phyloP scores from a whole-genome alignment of 2,797 vertebrate species.

The Anisognathus igniventris region DNA sequence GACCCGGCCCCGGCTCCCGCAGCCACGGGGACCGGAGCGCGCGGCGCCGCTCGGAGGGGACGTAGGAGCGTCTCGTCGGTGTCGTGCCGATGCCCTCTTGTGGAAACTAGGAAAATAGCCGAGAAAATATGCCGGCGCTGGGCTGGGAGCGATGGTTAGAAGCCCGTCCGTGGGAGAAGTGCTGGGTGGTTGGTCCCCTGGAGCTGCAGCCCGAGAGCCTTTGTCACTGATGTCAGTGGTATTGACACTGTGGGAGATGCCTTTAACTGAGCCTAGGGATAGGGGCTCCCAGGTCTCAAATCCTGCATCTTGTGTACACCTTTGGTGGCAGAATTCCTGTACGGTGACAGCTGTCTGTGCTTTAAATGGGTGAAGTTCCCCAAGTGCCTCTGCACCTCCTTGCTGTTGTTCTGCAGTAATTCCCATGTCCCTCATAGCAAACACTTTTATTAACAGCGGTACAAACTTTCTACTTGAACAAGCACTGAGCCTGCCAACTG shows the following conservation, averaged over 20 bases:
- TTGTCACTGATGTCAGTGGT: neutral
- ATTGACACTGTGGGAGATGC: neutral
- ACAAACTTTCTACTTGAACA: neutral
- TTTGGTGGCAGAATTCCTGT: neutral
- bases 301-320: neutral
- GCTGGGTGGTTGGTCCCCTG: neutral
- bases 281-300: neutral
- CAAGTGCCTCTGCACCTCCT: neutral
- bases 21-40: neutral
- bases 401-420: neutral
- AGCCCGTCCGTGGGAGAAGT: neutral
- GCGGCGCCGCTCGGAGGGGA: neutral
- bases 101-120: slow-evolving; percentile 32
- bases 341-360: rapidly evolving
- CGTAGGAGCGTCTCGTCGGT: neutral
- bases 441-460: neutral
- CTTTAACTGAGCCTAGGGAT: neutral
- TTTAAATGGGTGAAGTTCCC: neutral
- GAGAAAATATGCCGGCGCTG: neutral
- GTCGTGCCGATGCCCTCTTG: slow-evolving; percentile 62
- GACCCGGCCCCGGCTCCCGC: neutral
- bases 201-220: neutral
- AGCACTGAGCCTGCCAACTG: rapidly evolving
- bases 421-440: neutral
- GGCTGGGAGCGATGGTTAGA: neutral